A percentile compares a stretch with the other conserved stretches of the same genome.
Evolutionary conservation across 2,888 invertebrate species (phyloP).

Genomic region (Linnaemya vulpina): DNA sequence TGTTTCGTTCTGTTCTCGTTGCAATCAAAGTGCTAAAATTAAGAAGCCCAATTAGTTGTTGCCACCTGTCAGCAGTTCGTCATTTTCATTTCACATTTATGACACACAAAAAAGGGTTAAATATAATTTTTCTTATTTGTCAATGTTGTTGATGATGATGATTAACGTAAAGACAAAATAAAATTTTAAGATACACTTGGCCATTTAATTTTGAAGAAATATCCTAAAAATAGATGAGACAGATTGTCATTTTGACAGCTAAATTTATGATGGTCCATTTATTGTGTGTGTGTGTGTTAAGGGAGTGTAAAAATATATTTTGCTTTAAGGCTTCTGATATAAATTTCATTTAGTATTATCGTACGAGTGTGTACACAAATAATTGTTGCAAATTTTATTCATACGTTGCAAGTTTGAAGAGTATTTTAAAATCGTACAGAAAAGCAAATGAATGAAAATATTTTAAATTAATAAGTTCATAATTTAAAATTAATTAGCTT

Average conservation of each 20-base stretch:
- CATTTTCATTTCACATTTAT: slow-evolving; percentile 76
- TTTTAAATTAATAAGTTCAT: too few relatives aligned
- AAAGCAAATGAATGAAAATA: too few relatives aligned
- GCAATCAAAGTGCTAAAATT: slow-evolving; percentile 77
- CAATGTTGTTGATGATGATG: slow-evolving; percentile 53
- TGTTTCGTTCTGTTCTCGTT: neutral
- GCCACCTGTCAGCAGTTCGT: slow-evolving; percentile 84
- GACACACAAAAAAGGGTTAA: slow-evolving; percentile 65
- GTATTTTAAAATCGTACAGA: too few relatives aligned
- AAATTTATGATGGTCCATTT: slow-evolving; percentile 62
- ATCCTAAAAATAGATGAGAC: slow-evolving; percentile 54
- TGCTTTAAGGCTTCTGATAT: slow-evolving; percentile 10
- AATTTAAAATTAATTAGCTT: too few relatives aligned
- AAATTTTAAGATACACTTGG: slow-evolving; percentile 41
- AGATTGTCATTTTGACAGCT: slow-evolving; percentile 67
- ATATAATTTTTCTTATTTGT: slow-evolving; percentile 65
- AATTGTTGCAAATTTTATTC: neutral
- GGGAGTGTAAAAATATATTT: neutral
- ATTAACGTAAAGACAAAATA: slow-evolving; percentile 43
- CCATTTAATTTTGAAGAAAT: slow-evolving; percentile 36
- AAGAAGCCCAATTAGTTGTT: slow-evolving; percentile 83
- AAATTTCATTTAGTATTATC: neutral
- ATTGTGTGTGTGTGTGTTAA: slow-evolving; percentile 17
- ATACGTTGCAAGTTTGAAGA: neutral
- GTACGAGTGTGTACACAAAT: neutral